Evolutionary conservation across 2,888 invertebrate species (phyloP).

Genomic region (Andrena trimmerana): DNA sequence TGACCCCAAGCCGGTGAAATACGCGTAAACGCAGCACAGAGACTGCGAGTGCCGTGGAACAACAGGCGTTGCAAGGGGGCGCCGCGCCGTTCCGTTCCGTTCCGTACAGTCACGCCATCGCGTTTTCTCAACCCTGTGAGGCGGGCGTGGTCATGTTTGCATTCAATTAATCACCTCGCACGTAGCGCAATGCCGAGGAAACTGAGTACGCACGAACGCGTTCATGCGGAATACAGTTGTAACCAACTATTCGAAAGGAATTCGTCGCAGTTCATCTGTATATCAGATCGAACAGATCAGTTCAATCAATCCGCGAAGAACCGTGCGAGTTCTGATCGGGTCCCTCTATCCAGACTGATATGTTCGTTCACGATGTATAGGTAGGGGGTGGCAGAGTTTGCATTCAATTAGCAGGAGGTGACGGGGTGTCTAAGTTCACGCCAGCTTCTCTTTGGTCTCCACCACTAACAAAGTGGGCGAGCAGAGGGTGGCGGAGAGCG

Average conservation of each 20-base stretch:
- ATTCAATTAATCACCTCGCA: conserved; percentile 64
- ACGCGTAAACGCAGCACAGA: neutral
- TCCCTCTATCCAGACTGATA: neutral
- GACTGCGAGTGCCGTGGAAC: neutral
- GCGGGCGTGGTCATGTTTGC: conserved; percentile 68
- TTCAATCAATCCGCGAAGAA: neutral
- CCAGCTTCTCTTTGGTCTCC: conserved; percentile 24
- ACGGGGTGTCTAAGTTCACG: conserved; percentile 27
- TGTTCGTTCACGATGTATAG: neutral
- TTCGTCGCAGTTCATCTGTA: too few species aligned
- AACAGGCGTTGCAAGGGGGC: neutral
- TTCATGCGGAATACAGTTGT: too few species aligned
- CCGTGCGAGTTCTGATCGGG: neutral
- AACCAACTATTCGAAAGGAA: too few species aligned
- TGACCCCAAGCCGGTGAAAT: neutral
- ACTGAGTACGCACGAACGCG: conserved; percentile 3
- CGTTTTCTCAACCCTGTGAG: conserved; percentile 14
- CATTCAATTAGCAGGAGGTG: conserved; percentile 38
- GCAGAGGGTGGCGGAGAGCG: neutral
- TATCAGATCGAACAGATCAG: neutral
- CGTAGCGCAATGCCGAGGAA: conserved; percentile 37
- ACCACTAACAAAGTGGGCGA: neutral
- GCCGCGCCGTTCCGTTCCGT: neutral
- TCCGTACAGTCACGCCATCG: conserved; percentile 17
- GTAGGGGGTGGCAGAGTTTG: conserved; percentile 17